These are phyloP conservation scores for Oenanthe oenanthe DNA, from an alignment of 2,113 vertebrate species.

Conservation along the genomic window DNA sequence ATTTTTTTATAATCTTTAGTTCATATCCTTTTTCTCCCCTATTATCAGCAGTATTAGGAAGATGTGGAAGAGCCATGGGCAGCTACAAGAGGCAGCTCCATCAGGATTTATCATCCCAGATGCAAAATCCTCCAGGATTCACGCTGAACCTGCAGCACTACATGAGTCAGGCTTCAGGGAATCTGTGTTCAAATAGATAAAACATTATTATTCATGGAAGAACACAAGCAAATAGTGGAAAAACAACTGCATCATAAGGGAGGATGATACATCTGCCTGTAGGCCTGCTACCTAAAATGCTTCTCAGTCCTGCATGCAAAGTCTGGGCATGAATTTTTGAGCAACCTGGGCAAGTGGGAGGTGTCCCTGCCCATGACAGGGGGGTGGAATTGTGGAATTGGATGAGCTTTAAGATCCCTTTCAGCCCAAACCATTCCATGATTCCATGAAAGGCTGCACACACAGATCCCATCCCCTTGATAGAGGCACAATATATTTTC, in stretches of 20 bases:
- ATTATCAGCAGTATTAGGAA: not conserved
- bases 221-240: not conserved
- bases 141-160: fast-evolving
- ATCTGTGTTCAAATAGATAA: not conserved
- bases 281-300: not conserved
- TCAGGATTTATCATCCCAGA: not conserved
- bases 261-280: not conserved
- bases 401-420: not conserved
- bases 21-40: not conserved
- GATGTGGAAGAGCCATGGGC: not conserved
- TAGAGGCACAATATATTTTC: not conserved
- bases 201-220: not conserved
- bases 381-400: not conserved
- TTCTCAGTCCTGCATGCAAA: not conserved
- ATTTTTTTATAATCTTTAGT: not conserved
- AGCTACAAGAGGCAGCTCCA: not conserved
- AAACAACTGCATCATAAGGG: not conserved
- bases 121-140: not conserved
- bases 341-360: not conserved
- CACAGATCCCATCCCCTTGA: not conserved
- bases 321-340: not conserved
- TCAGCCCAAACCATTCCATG: not conserved
- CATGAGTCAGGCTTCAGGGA: not conserved
- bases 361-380: not conserved
- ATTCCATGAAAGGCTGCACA: not conserved